Evolutionary conservation across 1,140 invertebrate species (phyloP).

Genomic region (Drosophila oshimai): DNA sequence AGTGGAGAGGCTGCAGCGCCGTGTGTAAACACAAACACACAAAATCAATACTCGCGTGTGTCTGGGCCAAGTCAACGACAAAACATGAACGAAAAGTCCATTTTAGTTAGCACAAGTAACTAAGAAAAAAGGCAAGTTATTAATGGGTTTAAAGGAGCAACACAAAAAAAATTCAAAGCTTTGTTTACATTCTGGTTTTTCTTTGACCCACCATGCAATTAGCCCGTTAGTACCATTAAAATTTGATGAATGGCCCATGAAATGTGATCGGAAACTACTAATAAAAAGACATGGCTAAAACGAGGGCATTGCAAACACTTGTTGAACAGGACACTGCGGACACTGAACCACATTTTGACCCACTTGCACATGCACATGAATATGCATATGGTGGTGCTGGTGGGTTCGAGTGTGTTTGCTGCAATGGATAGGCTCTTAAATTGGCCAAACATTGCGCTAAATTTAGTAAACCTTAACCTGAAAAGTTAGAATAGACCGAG

Average conservation of each 20-base stretch:
- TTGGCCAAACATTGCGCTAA: slow-evolving; percentile 28
- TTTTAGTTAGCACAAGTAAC: slow-evolving; percentile 14
- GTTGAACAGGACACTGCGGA: slow-evolving; percentile 20
- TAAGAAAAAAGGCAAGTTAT: slow-evolving; percentile 20
- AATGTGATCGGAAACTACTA: slow-evolving; percentile 18
- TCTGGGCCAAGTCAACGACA: slow-evolving; percentile 7
- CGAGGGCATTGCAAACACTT: slow-evolving; percentile 20
- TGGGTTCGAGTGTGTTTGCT: neutral
- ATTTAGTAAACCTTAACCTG: slow-evolving; percentile 57
- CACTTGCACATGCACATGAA: slow-evolving; percentile 15
- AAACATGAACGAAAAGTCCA: slow-evolving; percentile 9
- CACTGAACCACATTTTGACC: slow-evolving; percentile 27
- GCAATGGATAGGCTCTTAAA: slow-evolving; percentile 7
- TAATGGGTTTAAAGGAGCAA: neutral
- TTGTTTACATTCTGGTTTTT: neutral
- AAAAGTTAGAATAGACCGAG: slow-evolving; percentile 23
- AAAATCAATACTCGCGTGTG: slow-evolving; percentile 53
- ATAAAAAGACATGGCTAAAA: slow-evolving; percentile 13
- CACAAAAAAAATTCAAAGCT: neutral
- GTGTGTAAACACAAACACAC: slow-evolving; percentile 33
- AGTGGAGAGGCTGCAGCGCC: slow-evolving; percentile 32
- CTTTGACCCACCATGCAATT: slow-evolving; percentile 18
- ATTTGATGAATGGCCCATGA: slow-evolving; percentile 19
- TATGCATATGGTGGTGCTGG: neutral
- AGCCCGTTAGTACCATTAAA: slow-evolving; percentile 28